A percentile compares a stretch with the other conserved stretches of the same genome.
Conservation (phyloP, 2,113 vertebrate species). For the Chamaea fasciata region DNA sequence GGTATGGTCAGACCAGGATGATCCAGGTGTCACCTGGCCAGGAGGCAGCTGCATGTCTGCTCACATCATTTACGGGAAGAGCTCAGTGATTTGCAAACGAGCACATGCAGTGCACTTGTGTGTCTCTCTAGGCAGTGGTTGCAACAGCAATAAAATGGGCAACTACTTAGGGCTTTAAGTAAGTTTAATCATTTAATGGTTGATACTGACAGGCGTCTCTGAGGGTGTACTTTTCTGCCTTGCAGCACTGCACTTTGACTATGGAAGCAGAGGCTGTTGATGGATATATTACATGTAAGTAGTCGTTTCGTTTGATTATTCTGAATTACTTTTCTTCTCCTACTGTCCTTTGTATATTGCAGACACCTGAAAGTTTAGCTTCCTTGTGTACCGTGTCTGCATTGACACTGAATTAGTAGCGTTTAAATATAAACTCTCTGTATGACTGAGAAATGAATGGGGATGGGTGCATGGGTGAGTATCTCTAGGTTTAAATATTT, state of each 20-base stretch:
- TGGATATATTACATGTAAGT: conserved; percentile 93
- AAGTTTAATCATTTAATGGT: conserved; percentile 72
- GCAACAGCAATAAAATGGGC: conserved; percentile 63
- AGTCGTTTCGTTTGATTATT: conserved; percentile 60
- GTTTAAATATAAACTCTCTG: not conserved
- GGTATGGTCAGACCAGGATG: not conserved
- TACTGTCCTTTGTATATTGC: not conserved
- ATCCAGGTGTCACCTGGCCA: conserved; percentile 31
- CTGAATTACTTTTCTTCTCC: not conserved
- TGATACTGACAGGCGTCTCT: conserved; percentile 64
- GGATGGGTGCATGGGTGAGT: not conserved
- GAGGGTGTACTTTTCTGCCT: conserved; percentile 73
- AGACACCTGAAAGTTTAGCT: not conserved
- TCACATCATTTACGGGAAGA: conserved; percentile 65
- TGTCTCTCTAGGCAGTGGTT: conserved; percentile 70
- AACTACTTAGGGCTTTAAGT: conserved; percentile 64
- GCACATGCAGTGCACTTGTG: conserved; percentile 49
- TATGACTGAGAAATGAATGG: not conserved
- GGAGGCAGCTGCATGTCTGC: conserved; percentile 54
- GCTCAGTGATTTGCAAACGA: conserved; percentile 65
- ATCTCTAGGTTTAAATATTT: not conserved
- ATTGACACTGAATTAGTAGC: not conserved
- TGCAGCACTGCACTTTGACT: conserved; percentile 86
- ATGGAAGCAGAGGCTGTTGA: conserved; percentile 90
- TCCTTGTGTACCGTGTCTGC: not conserved